phyloP scores from a whole-genome alignment of 35 echinoderm and acorn worm species.

The Apostichopus parvimensis region DNA sequence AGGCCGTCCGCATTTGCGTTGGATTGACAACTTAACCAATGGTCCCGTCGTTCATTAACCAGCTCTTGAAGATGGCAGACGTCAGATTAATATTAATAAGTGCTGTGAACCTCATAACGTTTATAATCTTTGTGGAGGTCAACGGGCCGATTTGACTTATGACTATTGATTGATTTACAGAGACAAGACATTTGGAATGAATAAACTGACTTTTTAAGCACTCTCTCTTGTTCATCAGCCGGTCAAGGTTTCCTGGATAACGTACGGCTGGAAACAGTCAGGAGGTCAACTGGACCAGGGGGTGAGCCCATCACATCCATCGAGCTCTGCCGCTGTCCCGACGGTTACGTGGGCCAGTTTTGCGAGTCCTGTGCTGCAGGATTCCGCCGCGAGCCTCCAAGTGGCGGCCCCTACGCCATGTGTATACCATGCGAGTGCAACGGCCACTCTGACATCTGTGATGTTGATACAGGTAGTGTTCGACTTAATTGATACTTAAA shows the following conservation, averaged over 20 bases:
- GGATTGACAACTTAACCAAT: too few species aligned
- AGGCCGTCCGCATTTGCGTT: too few species aligned
- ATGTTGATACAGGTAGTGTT: slow-evolving; percentile 77
- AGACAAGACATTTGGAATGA: too few species aligned
- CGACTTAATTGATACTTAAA: not conserved
- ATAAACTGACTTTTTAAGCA: too few species aligned
- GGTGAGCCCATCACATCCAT: slow-evolving; percentile 57
- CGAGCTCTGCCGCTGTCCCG: slow-evolving; percentile 89
- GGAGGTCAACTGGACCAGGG: slow-evolving; percentile 63
- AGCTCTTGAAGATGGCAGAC: too few species aligned
- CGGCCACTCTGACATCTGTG: slow-evolving; percentile 80
- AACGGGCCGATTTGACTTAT: too few species aligned
- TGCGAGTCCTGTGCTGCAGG: slow-evolving; percentile 94
- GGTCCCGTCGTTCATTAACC: too few species aligned
- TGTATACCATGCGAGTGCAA: slow-evolving; percentile 98
- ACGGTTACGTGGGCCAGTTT: slow-evolving; percentile 89
- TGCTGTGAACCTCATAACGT: too few species aligned
- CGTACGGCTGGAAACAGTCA: slow-evolving; percentile 70
- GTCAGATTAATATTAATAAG: too few species aligned
- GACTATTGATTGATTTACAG: too few species aligned
- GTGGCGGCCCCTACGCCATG: slow-evolving; percentile 71
- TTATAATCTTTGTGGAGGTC: too few species aligned
- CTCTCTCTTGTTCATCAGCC: slow-evolving; percentile 1
- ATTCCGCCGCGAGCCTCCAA: slow-evolving; percentile 73
- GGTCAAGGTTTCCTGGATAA: slow-evolving; percentile 90